Evolutionary conservation across 2,797 vertebrate species (phyloP).

Genomic region (Sebastes umbrosus): DNA sequence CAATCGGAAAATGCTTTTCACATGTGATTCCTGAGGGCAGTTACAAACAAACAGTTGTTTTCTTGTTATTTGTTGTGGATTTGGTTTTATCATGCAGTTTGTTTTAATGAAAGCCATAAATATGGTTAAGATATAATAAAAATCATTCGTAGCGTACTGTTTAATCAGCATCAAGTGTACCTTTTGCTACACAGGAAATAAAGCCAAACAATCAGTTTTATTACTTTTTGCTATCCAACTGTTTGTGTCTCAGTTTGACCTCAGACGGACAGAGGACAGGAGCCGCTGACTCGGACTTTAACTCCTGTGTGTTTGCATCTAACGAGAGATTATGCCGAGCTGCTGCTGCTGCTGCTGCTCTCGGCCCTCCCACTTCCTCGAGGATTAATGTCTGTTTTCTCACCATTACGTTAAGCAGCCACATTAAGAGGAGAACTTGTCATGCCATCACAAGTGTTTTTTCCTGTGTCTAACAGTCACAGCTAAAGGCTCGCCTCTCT

Average conservation of each 20-base stretch:
- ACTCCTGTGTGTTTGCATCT: conserved; percentile 2
- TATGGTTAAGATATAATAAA: background rate
- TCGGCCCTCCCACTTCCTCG: conserved; percentile 24
- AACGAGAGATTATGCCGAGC: conserved; percentile 21
- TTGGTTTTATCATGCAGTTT: background rate
- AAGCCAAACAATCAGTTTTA: background rate
- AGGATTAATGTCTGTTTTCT: conserved; percentile 69
- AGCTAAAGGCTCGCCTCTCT: conserved; percentile 24
- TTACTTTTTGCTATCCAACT: background rate
- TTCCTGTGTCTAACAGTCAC: conserved; percentile 46
- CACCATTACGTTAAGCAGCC: conserved; percentile 58
- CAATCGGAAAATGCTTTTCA: background rate
- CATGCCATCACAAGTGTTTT: conserved; percentile 50
- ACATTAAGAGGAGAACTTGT: conserved; percentile 57
- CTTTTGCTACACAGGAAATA: background rate
- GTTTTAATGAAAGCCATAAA: background rate
- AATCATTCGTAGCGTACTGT: background rate
- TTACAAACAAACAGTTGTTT: background rate
- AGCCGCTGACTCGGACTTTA: background rate
- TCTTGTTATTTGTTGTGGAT: background rate
- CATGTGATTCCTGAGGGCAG: background rate
- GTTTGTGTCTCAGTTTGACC: background rate
- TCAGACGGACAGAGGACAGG: conserved; percentile 5
- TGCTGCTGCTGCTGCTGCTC: background rate
- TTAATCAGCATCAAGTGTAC: background rate